Conservation (phyloP, 2,113 vertebrate genomes). For the Catharus bicknelli region DNA sequence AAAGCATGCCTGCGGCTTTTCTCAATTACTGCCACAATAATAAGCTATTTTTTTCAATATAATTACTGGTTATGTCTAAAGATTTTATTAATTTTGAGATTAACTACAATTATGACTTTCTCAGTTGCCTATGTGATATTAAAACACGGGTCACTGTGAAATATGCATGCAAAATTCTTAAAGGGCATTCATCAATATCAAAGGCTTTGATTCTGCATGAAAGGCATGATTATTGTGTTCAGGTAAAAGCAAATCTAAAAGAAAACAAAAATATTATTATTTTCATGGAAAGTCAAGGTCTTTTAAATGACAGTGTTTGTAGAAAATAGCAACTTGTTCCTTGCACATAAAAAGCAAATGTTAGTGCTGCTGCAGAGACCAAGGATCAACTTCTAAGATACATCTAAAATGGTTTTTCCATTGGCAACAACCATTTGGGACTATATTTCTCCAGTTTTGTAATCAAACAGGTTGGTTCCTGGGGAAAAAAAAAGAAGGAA, state of each 20-base stretch:
- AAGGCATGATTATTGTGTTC: neutral
- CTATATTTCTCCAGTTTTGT: neutral
- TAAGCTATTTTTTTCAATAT: neutral
- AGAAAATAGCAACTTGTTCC: neutral
- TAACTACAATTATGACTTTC: neutral
- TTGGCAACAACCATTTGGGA: neutral
- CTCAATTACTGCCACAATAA: neutral
- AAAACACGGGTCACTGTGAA: neutral
- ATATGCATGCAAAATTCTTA: neutral
- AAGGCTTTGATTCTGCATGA: neutral
- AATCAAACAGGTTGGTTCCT: neutral
- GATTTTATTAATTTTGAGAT: neutral
- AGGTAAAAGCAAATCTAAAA: neutral
- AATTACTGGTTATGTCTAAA: neutral
- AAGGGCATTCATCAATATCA: neutral
- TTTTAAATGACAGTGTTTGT: neutral
- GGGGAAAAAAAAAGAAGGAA: neutral
- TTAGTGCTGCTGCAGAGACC: neutral
- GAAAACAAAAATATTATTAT: neutral
- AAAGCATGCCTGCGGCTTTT: neutral
- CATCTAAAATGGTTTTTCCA: neutral
- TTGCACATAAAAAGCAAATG: neutral
- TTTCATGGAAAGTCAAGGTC: neutral
- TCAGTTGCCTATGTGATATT: neutral
- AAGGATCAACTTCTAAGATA: neutral